These are phyloP conservation scores for Pantherophis guttatus DNA, from an alignment of 2,113 vertebrate species.

Conservation along the genomic window DNA sequence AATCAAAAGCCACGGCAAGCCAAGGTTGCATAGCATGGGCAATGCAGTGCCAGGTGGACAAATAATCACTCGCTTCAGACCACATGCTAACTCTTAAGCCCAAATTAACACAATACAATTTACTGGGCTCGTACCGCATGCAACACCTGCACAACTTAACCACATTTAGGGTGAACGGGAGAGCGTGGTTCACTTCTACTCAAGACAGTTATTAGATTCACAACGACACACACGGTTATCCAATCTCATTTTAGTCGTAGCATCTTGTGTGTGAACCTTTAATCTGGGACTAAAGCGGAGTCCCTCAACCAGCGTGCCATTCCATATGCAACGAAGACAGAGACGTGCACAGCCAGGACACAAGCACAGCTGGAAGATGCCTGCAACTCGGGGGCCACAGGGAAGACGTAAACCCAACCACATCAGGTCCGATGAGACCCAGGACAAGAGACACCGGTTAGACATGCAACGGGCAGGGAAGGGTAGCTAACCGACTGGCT, in stretches of 20 bases:
- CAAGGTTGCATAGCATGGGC: not conserved
- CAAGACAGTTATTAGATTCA: not conserved
- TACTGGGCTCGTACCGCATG: not conserved
- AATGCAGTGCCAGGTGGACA: not conserved
- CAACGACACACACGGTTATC: not conserved
- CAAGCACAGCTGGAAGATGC: not conserved
- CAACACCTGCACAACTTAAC: not conserved
- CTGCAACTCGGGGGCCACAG: slow-evolving; percentile 24
- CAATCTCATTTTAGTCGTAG: not conserved
- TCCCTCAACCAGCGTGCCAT: not conserved
- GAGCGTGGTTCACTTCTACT: not conserved
- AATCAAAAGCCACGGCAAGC: not conserved
- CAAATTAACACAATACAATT: not conserved
- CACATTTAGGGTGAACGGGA: not conserved
- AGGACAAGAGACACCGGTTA: slow-evolving; percentile 54
- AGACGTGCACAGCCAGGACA: slow-evolving; percentile 25
- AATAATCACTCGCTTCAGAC: not conserved
- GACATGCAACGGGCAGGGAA: slow-evolving; percentile 45
- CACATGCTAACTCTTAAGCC: not conserved
- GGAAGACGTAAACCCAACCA: slow-evolving; percentile 38
- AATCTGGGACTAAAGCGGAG: not conserved
- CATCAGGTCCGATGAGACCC: slow-evolving; percentile 49
- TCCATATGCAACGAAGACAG: not conserved
- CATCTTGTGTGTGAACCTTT: not conserved
- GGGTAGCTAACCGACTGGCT: slow-evolving; percentile 23